A percentile compares a stretch with the other conserved stretches of the same genome.
Conservation (phyloP, 2,797 vertebrate species). For the Simalia tracyae region DNA sequence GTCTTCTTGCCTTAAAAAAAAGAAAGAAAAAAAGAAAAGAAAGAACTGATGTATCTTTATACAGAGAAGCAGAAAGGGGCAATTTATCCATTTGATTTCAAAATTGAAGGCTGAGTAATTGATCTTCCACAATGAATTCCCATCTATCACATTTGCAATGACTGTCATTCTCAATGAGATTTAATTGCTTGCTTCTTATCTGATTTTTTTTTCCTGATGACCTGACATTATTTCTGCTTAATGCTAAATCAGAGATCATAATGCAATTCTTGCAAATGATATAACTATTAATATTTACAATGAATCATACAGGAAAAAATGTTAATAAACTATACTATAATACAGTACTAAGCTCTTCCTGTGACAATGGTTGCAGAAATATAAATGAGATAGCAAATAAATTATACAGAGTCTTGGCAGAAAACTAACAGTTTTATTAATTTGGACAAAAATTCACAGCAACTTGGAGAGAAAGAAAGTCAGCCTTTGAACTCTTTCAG, state of each 20-base stretch:
- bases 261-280: neutral
- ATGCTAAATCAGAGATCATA: neutral
- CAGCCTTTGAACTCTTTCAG: neutral
- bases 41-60: neutral
- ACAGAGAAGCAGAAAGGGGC: neutral
- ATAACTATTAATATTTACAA: neutral
- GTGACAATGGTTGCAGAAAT: neutral
- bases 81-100: conserved; percentile 2
- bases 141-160: neutral
- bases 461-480: neutral
- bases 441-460: neutral
- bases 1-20: conserved; percentile 5
- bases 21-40: neutral
- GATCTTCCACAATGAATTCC: conserved; percentile 3
- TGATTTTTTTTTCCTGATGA: neutral
- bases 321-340: neutral
- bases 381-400: neutral
- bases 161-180: conserved; percentile 7
- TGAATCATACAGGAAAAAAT: neutral
- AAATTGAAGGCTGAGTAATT: conserved; percentile 1
- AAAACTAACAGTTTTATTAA: neutral
- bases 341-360: neutral
- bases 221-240: neutral
- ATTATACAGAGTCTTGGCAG: neutral
- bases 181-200: conserved; percentile 22